phyloP scores from a whole-genome alignment of 2,797 vertebrate species.

The Mormyrus proboscirostris region DNA sequence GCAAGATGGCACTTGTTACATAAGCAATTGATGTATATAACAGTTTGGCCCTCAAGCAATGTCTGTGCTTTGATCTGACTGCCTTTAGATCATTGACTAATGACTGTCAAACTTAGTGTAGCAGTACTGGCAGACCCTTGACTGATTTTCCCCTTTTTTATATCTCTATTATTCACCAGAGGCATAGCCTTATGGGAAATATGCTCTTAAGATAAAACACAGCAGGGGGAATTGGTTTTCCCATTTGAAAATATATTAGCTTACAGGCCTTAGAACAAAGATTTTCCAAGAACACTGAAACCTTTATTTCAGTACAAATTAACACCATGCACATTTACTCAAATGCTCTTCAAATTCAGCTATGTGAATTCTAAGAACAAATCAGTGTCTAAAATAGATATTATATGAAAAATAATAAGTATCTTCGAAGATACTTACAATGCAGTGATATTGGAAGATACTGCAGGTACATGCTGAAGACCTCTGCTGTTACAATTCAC shows the following conservation, averaged over 20 bases:
- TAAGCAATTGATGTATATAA: background rate
- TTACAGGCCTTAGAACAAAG: background rate
- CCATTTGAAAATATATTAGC: background rate
- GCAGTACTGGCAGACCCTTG: background rate
- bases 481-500: conserved; percentile 46
- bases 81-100: background rate
- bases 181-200: background rate
- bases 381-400: background rate
- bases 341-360: background rate
- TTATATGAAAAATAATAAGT: background rate
- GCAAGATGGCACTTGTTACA: background rate
- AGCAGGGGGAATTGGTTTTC: background rate
- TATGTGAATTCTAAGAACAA: background rate
- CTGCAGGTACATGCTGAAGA: conserved; percentile 38
- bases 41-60: background rate
- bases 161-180: background rate
- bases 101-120: background rate
- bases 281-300: background rate
- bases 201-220: background rate
- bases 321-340: background rate
- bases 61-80: background rate
- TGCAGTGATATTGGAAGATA: conserved; percentile 46
- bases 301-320: background rate
- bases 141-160: background rate
- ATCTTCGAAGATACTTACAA: conserved; percentile 47